Evolutionary conservation across 2,113 vertebrate genomes (phyloP), one percentile per base, ranked within the genome.

Genomic region (Tretioscincus oriximinensis): DNA sequence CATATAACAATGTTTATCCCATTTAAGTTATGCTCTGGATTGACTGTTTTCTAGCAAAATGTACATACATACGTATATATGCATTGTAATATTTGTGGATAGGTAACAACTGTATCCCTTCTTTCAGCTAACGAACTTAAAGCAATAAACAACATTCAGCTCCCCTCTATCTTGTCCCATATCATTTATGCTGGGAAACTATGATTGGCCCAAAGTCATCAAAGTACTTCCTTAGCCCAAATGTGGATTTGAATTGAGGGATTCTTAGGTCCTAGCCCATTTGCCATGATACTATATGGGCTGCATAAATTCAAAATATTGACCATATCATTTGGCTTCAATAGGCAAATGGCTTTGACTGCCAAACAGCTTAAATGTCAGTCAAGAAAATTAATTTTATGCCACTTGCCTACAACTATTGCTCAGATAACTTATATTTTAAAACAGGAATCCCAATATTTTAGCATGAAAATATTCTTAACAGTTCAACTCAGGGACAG

Each of bases 11-110:
- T 51, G 77, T 78, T 26, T 8, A 0, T 58, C 49, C 61, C 29
- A 9, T 45, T 83, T 78, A 1, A 83, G 74, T 28, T 70, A 78
- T 61, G 70, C 16, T 74, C 60, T 58, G 54, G 54, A 58, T 16
- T 18, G 18, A 58, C 54, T 16, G 16, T 14, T 58, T 58, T 58
- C 54, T 18, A 58, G 54, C 11, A 58, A 58, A 14, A 20, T 58
- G 54, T 18, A 51, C 49, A 51, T 51, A 58, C 18, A 18, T 58
- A 58, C 1, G 54, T 18, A 58, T 58, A 41, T 41, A 41, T 41
- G 35, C 5, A 41, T 41, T 41, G 35, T 4, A 41, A 41, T 41
- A 41, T 41, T 41, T 41, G 35, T 41, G 35, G 35, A 41, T 41
- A 41, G 35, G 35, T 41, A 18, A 58, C 12, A 58, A 18, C 18